Conservation (phyloP, 2,797 vertebrate genomes). For the Semaprochilodus insignis region DNA sequence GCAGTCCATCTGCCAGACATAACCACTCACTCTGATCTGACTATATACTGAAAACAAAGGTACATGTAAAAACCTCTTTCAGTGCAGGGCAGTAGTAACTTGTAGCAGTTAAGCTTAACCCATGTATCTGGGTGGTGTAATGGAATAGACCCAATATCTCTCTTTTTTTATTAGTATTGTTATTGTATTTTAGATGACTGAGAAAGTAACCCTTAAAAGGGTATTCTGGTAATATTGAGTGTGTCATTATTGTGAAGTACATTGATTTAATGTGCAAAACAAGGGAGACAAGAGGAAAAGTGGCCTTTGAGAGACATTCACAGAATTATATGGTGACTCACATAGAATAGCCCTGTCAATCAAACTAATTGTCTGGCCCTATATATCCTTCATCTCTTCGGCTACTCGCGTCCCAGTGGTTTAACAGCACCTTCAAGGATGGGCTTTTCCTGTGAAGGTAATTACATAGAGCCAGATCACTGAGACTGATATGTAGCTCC, state of each 20-base stretch:
- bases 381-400: slow-evolving; percentile 73
- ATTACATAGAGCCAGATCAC: slow-evolving; percentile 73
- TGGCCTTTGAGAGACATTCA: slow-evolving; percentile 43
- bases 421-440: slow-evolving; percentile 71
- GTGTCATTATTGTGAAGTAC: slow-evolving; percentile 9
- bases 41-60: not conserved
- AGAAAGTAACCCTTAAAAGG: not conserved
- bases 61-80: not conserved
- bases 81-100: not conserved
- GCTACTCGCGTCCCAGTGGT: slow-evolving; percentile 72
- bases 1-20: not conserved
- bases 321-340: slow-evolving; percentile 63
- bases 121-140: not conserved
- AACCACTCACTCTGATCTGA: not conserved
- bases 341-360: slow-evolving; percentile 69
- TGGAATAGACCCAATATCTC: not conserved
- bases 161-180: not conserved
- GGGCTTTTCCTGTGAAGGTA: slow-evolving; percentile 75
- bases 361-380: slow-evolving; percentile 57
- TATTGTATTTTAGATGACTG: not conserved
- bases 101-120: not conserved
- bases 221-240: not conserved
- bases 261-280: slow-evolving; percentile 10
- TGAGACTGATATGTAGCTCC: slow-evolving; percentile 66
- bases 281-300: slow-evolving; percentile 23